Conservation (phyloP, 1,140 invertebrate species). For the Oedothorax gibbosus region DNA sequence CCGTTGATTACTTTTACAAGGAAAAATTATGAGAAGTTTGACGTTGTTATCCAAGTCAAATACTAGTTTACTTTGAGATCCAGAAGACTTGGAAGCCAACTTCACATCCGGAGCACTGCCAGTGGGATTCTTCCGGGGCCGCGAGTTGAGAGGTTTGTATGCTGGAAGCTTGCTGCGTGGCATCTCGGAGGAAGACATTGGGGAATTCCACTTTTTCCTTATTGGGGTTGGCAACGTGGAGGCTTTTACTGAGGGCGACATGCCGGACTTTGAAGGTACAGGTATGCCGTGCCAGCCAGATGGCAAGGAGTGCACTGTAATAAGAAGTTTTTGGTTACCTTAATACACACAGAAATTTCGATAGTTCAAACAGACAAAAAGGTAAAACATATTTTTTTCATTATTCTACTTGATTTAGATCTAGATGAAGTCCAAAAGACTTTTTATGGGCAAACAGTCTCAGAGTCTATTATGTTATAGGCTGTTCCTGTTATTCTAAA, state of each 20-base stretch:
- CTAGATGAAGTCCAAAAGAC: too few species aligned
- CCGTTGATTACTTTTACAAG: too few species aligned
- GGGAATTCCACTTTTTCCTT: conserved; percentile 55
- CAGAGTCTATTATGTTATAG: too few species aligned
- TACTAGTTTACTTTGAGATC: too few species aligned
- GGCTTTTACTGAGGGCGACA: background rate
- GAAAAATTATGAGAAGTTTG: too few species aligned
- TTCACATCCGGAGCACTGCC: background rate
- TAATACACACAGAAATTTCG: background rate
- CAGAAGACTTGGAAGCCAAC: too few species aligned
- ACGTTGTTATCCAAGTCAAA: too few species aligned
- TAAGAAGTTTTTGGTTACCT: background rate
- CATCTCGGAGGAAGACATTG: conserved; percentile 22
- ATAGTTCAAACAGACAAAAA: too few species aligned
- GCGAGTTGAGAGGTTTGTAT: conserved; percentile 27
- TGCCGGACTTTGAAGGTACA: conserved; percentile 17
- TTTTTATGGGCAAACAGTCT: too few species aligned
- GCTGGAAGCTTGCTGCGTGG: conserved; percentile 52
- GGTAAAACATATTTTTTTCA: too few species aligned
- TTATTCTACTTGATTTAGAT: too few species aligned
- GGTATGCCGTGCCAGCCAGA: conserved; percentile 56
- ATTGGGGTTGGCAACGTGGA: conserved; percentile 21
- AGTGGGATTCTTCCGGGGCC: conserved; percentile 13
- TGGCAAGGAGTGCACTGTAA: conserved; percentile 53
- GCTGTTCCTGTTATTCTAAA: too few species aligned